Evolutionary conservation across 92 coral and sea anemone genomes (phyloP), one percentile per base, ranked within the genome.

Genomic region (Epizoanthus rinbou): DNA sequence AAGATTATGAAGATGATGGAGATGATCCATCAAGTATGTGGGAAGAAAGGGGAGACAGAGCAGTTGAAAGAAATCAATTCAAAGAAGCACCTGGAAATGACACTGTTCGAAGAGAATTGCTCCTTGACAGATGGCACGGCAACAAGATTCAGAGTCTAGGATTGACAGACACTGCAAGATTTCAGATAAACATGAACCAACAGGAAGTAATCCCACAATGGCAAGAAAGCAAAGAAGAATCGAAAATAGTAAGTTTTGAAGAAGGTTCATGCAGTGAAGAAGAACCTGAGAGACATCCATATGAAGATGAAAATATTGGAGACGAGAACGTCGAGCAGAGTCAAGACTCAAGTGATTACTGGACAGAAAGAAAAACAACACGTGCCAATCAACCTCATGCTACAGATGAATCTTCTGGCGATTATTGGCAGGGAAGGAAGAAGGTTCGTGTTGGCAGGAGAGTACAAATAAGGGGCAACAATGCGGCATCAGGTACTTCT

Each of bases 391-490:
- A 78, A 35, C 58, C 7, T 37, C 57, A 41, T 6, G 71, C n/a
- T 14, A 10, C 8, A 16, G 52, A 52, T 78, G 71, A 37, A 0
- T 33, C 23, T 23, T 37, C 52, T 5, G 64, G 71, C 22, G 65
- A 62, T 62, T 78, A 78, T 39, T 78, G 82, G 82, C 82, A 62
- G 60, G 71, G 31, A 17, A 60, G 82, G 71, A 78, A 78, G 60
- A 78, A 78, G 82, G 71, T 57, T 19, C 82, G 82, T 3, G 71
- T 78, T 41, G 82, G 82, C 16, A 62, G 82, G 53, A 60, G 71
- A 16, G 71, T 28, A 19, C 82, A 78, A 14, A 37, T 57, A 60
- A 78, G 64, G 17, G 70, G 3, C 14, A 9, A 78, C 39, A 18
- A 15, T 43, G 35, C 58, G 31, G 28, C 45, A 17, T 28, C 71